These are phyloP conservation scores for Trachelus tabidus DNA, from an alignment of 2,888 invertebrate species.

Conservation along the genomic window DNA sequence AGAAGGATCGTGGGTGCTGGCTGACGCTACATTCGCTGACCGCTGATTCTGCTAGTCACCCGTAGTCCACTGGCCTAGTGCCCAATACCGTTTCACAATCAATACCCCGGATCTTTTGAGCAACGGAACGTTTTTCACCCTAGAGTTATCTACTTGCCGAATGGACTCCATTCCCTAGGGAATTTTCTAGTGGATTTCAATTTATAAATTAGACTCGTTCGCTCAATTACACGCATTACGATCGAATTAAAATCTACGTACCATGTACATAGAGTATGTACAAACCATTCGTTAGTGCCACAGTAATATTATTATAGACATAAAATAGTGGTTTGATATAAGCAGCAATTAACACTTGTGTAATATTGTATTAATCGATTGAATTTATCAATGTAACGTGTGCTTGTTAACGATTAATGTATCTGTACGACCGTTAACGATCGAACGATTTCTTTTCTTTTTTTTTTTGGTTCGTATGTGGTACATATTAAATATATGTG, in stretches of 20 bases:
- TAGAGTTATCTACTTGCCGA: not conserved
- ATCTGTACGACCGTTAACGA: not conserved
- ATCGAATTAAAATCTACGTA: too few relatives aligned
- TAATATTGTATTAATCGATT: not conserved
- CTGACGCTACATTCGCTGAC: not conserved
- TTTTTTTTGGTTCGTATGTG: not conserved
- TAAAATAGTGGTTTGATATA: not conserved
- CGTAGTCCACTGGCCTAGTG: slow-evolving; percentile 19
- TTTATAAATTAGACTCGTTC: not conserved
- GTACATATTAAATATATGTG: not conserved
- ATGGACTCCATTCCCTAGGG: not conserved
- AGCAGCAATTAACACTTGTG: not conserved
- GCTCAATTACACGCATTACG: too few relatives aligned
- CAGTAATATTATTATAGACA: not conserved
- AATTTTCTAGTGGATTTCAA: not conserved
- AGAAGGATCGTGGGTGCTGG: not conserved
- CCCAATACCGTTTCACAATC: slow-evolving; percentile 23
- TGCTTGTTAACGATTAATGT: not conserved
- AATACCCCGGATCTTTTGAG: slow-evolving; percentile 3
- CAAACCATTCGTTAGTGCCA: not conserved
- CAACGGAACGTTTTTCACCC: not conserved
- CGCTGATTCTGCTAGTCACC: slow-evolving; percentile 2
- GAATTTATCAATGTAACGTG: not conserved
- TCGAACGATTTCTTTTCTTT: not conserved
- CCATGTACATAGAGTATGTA: too few relatives aligned